Evolutionary conservation across 2,113 vertebrate species (phyloP).

Genomic region (Spea bombifrons): DNA sequence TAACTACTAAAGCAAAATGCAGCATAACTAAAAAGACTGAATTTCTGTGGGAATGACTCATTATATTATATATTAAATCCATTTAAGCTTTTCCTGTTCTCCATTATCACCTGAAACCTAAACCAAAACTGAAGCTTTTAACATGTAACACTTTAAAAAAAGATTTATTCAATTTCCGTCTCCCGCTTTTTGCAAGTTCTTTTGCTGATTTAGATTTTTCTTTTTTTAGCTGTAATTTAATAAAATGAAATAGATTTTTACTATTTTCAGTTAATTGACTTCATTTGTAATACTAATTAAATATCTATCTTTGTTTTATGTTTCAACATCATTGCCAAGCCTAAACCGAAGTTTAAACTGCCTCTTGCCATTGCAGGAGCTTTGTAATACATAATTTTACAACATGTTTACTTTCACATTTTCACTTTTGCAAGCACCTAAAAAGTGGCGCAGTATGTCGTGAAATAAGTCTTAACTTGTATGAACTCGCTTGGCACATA

Average conservation of each 20-base stretch:
- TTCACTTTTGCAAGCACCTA: too few relatives aligned
- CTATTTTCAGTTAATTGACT: too few relatives aligned
- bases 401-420: too few relatives aligned
- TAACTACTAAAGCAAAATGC: conserved; percentile 41
- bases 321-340: too few relatives aligned
- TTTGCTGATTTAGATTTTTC: background rate
- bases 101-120: conserved; percentile 18
- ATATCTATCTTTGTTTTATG: too few relatives aligned
- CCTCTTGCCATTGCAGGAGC: too few relatives aligned
- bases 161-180: background rate
- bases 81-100: conserved; percentile 23
- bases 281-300: too few relatives aligned
- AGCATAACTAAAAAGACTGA: conserved; percentile 26
- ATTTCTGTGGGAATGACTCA: conserved; percentile 20
- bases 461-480: too few relatives aligned
- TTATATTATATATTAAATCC: conserved; percentile 33
- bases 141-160: background rate
- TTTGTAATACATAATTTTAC: too few relatives aligned
- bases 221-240: background rate
- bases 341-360: too few relatives aligned
- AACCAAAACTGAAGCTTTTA: conserved; percentile 13
- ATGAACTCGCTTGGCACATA: too few relatives aligned
- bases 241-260: background rate
- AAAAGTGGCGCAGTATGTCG: too few relatives aligned
- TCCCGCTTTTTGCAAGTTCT: background rate